Evolutionary conservation across 2,113 vertebrate genomes (phyloP).

Genomic region (Symphodus melops): DNA sequence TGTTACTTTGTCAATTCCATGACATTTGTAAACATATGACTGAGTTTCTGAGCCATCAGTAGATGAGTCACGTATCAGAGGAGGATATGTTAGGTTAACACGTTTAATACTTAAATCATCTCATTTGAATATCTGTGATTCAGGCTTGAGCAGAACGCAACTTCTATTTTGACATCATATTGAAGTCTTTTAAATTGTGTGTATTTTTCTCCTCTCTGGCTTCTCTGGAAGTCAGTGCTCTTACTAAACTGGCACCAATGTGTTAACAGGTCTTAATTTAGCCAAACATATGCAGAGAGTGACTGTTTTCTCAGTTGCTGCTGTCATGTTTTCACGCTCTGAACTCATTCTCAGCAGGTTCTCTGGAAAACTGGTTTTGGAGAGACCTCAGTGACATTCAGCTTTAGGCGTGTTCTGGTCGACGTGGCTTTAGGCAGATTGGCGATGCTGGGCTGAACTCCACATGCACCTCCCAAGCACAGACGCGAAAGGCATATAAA

Average conservation of each 20-base stretch:
- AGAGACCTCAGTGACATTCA: not conserved
- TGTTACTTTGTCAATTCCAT: slow-evolving; percentile 4
- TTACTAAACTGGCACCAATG: slow-evolving; percentile 21
- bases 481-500: no score
- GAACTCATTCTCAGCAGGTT: slow-evolving; percentile 52
- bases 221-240: not conserved
- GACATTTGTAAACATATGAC: slow-evolving; percentile 15
- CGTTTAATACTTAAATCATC: slow-evolving; percentile 25
- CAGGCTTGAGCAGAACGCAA: slow-evolving; percentile 19
- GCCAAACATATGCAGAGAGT: slow-evolving; percentile 60
- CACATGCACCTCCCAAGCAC: not conserved
- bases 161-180: not conserved
- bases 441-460: not conserved
- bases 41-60: not conserved
- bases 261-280: slow-evolving; percentile 48
- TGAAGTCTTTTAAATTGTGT: not conserved
- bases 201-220: not conserved
- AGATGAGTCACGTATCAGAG: slow-evolving; percentile 56
- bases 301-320: slow-evolving; percentile 66
- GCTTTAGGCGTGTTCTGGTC: not conserved
- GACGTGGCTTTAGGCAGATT: not conserved
- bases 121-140: slow-evolving; percentile 33
- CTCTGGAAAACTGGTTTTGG: slow-evolving; percentile 11
- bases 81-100: slow-evolving; percentile 21
- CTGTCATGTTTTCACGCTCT: slow-evolving; percentile 57